Evolutionary conservation across 2,797 vertebrate genomes (phyloP).

Genomic region (Poliocrania exsul): DNA sequence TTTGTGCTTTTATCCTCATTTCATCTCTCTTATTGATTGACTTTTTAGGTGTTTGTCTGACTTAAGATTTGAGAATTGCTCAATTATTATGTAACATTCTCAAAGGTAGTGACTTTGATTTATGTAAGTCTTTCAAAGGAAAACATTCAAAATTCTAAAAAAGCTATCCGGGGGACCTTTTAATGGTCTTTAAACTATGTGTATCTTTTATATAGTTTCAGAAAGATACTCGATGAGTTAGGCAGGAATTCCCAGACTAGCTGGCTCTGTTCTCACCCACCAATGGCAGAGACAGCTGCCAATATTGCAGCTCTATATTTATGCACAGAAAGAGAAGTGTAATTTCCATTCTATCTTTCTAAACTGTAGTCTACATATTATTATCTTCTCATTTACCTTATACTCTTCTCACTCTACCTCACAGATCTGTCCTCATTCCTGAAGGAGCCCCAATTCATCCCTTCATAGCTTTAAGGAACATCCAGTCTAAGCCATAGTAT

Average conservation of each 20-base stretch:
- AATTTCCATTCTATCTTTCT: neutral
- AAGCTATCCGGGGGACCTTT: neutral
- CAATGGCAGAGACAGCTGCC: neutral
- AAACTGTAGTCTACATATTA: neutral
- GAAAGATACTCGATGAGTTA: neutral
- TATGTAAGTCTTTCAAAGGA: neutral
- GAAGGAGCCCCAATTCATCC: neutral
- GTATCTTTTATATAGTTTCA: neutral
- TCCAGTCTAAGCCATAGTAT: neutral
- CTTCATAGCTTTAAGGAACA: neutral
- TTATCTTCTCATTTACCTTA: neutral
- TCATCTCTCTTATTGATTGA: constrained; percentile 13
- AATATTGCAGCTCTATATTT: neutral
- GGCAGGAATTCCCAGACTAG: neutral
- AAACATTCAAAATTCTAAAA: neutral
- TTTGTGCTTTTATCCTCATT: constrained; percentile 49
- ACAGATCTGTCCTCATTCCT: neutral
- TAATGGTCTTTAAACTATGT: neutral
- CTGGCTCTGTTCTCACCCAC: neutral
- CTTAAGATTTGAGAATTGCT: neutral
- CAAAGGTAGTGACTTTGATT: neutral
- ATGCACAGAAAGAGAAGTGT: neutral
- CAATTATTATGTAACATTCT: neutral
- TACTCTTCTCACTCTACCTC: neutral
- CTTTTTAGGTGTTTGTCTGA: neutral